Percentiles rank a stretch among this genome's conserved stretches.
Evolutionary conservation across 1,140 invertebrate species (phyloP).

Genomic region (Watersipora subatra): DNA sequence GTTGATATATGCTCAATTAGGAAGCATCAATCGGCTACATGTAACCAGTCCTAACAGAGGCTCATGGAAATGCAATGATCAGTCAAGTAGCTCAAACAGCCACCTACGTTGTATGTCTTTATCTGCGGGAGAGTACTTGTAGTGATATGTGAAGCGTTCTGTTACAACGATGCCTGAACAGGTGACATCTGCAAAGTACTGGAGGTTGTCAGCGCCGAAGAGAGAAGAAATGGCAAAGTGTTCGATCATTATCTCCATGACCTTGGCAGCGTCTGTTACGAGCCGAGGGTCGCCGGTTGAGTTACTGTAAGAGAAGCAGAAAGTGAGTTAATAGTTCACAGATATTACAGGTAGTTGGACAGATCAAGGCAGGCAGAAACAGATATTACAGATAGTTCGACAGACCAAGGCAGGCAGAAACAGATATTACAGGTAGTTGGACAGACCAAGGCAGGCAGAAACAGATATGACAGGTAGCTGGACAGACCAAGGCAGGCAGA

Average conservation of each 20-base stretch:
- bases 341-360: not conserved
- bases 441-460: not conserved
- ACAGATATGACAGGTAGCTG: not conserved
- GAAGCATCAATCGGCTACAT: no score
- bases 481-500: not conserved
- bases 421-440: not conserved
- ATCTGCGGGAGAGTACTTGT: slow-evolving; percentile 29
- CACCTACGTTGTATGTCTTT: no score
- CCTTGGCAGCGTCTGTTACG: slow-evolving; percentile 31
- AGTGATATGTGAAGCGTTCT: slow-evolving; percentile 35
- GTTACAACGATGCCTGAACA: slow-evolving; percentile 31
- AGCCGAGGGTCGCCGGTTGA: slow-evolving; percentile 43
- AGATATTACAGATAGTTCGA: not conserved
- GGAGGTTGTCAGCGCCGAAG: slow-evolving; percentile 88
- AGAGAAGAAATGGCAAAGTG: slow-evolving; percentile 88
- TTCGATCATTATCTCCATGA: slow-evolving; percentile 66
- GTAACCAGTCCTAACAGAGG: no score
- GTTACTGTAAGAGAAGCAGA: not conserved
- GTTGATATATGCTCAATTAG: no score
- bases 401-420: not conserved
- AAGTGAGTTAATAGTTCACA: no score
- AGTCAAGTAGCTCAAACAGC: no score
- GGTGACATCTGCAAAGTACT: slow-evolving; percentile 67
- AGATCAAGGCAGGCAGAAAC: not conserved
- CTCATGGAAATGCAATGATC: no score